Percentiles rank a stretch among this genome's conserved stretches.
Conservation (phyloP, 2,888 invertebrate species). For the Lacanobia oleracea region DNA sequence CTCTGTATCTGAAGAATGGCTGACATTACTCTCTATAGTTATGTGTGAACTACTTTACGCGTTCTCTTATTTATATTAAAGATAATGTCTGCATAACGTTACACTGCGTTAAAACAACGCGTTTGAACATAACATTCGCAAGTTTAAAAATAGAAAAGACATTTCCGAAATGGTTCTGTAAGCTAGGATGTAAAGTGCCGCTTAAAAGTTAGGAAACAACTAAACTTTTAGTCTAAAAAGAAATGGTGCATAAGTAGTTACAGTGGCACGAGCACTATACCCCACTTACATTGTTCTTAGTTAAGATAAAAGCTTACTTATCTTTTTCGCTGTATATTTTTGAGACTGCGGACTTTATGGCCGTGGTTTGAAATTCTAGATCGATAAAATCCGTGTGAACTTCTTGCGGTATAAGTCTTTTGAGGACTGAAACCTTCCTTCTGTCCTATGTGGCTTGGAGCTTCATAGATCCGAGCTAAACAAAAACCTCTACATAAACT, state of each 20-base stretch:
- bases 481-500: background rate
- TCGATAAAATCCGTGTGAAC: background rate
- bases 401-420: background rate
- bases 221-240: slow-evolving; percentile 51
- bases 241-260: slow-evolving; percentile 52
- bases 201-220: slow-evolving; percentile 56
- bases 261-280: slow-evolving; percentile 23
- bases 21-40: slow-evolving; percentile 45
- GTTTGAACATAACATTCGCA: no score
- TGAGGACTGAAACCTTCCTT: background rate
- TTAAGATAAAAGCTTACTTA: slow-evolving; percentile 31
- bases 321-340: slow-evolving; percentile 20
- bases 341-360: background rate
- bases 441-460: background rate
- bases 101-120: slow-evolving; percentile 26
- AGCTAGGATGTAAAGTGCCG: slow-evolving; percentile 56
- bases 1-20: slow-evolving; percentile 17
- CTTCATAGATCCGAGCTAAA: background rate
- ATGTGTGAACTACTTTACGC: slow-evolving; percentile 48
- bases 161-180: slow-evolving; percentile 52
- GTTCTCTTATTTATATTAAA: slow-evolving; percentile 39
- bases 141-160: slow-evolving; percentile 56
- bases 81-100: slow-evolving; percentile 36
- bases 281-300: slow-evolving; percentile 30
- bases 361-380: background rate